Evolutionary conservation across 2,888 invertebrate genomes (phyloP).

Genomic region (Pyrrhia umbra): DNA sequence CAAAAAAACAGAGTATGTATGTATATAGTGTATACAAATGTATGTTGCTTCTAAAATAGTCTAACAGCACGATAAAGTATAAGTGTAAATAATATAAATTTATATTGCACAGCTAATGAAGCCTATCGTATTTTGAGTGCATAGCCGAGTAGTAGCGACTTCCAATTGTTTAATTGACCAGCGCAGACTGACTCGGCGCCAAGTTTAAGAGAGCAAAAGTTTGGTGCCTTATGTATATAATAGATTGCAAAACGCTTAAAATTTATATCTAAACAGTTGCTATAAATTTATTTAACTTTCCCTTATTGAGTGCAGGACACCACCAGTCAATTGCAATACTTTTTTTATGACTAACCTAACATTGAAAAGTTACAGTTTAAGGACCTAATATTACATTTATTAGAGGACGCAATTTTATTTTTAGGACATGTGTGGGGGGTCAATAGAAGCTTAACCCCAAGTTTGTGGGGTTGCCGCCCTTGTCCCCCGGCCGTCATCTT

Average conservation of each 20-base stretch:
- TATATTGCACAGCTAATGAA: neutral
- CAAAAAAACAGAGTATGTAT: neutral
- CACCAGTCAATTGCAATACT: too few species aligned
- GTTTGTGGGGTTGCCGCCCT: too few species aligned
- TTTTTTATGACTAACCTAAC: too few species aligned
- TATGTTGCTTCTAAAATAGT: neutral
- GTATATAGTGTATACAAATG: neutral
- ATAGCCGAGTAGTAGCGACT: neutral
- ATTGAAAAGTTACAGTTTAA: too few species aligned
- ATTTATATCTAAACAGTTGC: too few species aligned
- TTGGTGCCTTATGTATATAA: neutral
- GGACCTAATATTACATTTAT: too few species aligned
- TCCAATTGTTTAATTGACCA: neutral
- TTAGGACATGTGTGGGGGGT: too few species aligned
- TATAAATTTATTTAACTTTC: too few species aligned
- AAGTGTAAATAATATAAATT: neutral
- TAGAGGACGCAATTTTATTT: too few species aligned
- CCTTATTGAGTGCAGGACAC: too few species aligned
- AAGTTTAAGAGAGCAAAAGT: neutral
- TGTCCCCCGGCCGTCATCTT: too few species aligned
- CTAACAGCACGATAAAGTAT: neutral
- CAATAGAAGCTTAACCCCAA: too few species aligned
- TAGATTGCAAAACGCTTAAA: neutral
- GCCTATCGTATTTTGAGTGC: neutral
- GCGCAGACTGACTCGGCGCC: neutral